Conservation (phyloP, 2,888 invertebrate species). For the Lepeophtheirus nordmannii region DNA sequence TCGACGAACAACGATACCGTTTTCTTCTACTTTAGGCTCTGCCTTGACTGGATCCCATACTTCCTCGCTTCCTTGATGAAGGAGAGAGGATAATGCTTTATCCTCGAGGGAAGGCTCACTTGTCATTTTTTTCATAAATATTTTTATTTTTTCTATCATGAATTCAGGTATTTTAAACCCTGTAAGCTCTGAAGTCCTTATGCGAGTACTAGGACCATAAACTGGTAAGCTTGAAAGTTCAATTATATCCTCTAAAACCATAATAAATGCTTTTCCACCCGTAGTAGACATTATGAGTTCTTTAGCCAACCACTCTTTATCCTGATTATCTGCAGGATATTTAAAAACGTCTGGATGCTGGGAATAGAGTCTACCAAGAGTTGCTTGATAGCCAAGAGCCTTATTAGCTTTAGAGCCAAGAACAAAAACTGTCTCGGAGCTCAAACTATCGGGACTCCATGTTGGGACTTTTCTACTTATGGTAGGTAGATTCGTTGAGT, state of each 20-base stretch:
- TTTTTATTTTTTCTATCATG: conserved; percentile 55
- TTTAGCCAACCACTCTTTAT: conserved; percentile 62
- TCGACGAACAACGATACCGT: neutral
- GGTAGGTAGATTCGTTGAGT: neutral
- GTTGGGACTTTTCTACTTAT: conserved; percentile 37
- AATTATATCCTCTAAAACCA: conserved; percentile 59
- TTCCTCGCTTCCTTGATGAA: too few relatives aligned
- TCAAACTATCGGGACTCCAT: conserved; percentile 57
- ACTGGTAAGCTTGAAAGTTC: conserved; percentile 56
- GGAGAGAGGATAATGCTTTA: too few relatives aligned
- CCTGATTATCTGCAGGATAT: conserved; percentile 61
- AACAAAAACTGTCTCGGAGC: conserved; percentile 55
- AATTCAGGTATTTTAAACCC: conserved; percentile 60
- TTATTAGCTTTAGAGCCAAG: conserved; percentile 47
- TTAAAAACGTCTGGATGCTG: conserved; percentile 58
- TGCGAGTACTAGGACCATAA: conserved; percentile 35
- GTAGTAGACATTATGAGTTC: conserved; percentile 59
- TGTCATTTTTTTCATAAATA: too few relatives aligned
- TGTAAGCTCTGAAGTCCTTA: conserved; percentile 41
- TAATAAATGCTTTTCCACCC: conserved; percentile 60
- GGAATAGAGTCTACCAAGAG: conserved; percentile 55
- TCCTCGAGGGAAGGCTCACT: too few relatives aligned
- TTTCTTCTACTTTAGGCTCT: neutral
- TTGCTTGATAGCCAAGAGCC: conserved; percentile 51
- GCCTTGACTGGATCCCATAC: neutral